These are phyloP conservation scores for Spinibarbus caldwelli DNA, from an alignment of 2,797 vertebrate species.

Conservation along the genomic window DNA sequence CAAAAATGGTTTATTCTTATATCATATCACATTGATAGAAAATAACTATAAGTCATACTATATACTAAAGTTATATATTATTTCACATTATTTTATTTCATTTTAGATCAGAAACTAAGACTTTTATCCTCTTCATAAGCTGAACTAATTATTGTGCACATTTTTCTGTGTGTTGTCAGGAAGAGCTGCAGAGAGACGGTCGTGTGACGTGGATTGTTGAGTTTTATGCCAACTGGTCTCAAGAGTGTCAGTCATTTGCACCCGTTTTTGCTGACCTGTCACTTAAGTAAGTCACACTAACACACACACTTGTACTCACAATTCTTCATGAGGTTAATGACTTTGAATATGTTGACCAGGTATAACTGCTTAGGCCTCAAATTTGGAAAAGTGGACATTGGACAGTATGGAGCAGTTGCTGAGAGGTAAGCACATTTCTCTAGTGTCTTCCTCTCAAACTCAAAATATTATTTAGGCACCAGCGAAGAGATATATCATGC, in stretches of 20 bases:
- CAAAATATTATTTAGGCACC: too few relatives aligned
- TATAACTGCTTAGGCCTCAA: conserved; percentile 90
- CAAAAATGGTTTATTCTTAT: too few relatives aligned
- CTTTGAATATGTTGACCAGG: conserved; percentile 69
- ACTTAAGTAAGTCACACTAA: conserved; percentile 91
- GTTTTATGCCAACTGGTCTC: conserved; percentile 98
- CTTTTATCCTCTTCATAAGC: too few relatives aligned
- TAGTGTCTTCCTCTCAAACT: not conserved
- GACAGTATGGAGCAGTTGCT: conserved; percentile 89
- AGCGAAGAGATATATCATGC: not conserved
- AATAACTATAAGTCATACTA: not conserved
- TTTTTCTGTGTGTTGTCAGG: conserved; percentile 71
- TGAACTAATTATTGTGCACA: not conserved
- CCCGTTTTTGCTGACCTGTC: conserved; percentile 92
- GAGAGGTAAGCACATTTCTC: conserved; percentile 75
- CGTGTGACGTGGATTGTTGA: conserved; percentile 92
- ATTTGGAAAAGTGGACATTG: conserved; percentile 94
- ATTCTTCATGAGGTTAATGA: not conserved
- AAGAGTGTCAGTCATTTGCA: conserved; percentile 94
- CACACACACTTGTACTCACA: not conserved
- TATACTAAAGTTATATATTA: too few relatives aligned
- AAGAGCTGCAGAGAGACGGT: conserved; percentile 87
- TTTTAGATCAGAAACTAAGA: too few relatives aligned
- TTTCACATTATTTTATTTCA: too few relatives aligned
- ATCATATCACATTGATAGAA: not conserved